A percentile compares a stretch with the other conserved stretches of the same genome.
Evolutionary conservation across 2,113 vertebrate species (phyloP).

Genomic region (Spizaetus ornatus): DNA sequence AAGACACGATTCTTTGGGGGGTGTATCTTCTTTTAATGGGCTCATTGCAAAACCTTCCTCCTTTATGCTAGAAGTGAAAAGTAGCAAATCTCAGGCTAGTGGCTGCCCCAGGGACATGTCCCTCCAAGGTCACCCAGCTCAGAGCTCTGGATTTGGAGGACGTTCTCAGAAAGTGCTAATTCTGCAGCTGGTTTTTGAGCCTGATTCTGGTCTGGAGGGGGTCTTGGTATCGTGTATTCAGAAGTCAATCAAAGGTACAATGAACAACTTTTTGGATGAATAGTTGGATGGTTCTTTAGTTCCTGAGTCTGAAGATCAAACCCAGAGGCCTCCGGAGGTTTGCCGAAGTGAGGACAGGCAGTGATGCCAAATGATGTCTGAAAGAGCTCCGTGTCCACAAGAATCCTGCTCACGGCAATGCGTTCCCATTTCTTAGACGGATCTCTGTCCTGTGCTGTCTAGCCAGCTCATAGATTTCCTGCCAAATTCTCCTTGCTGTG

Average conservation of each 20-base stretch:
- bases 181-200: neutral
- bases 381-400: constrained; percentile 17
- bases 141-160: neutral
- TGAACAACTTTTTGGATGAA: neutral
- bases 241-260: neutral
- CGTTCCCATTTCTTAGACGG: constrained; percentile 34
- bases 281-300: neutral
- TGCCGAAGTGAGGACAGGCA: neutral
- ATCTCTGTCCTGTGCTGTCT: constrained; percentile 45
- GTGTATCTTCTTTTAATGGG: neutral
- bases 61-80: neutral
- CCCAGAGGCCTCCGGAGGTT: neutral
- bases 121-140: neutral
- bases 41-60: neutral
- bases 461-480: constrained; percentile 48
- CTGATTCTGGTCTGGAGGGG: neutral
- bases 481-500: constrained; percentile 46
- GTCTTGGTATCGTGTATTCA: accelerated
- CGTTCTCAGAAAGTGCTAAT: neutral
- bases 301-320: neutral
- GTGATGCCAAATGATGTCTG: constrained; percentile 47
- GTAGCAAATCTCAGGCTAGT: neutral
- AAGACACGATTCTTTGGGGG: neutral
- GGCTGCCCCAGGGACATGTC: neutral
- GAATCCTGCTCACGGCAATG: neutral